Conservation (phyloP, 1,140 invertebrate genomes). For the Leptinotarsa texana region DNA sequence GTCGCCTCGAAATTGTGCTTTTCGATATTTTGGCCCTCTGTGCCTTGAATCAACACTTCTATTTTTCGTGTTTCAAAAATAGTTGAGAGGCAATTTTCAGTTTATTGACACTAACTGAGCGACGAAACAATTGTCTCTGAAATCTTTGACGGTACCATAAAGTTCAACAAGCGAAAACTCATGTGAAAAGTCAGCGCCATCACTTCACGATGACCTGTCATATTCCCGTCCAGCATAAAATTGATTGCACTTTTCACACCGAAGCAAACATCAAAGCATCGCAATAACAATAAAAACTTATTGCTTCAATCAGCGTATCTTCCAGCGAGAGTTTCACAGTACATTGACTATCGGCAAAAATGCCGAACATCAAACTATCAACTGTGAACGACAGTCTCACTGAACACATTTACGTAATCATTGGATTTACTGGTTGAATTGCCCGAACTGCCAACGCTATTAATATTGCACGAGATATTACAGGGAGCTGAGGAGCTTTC, state of each 20-base stretch:
- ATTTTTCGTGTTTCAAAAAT: too few relatives aligned
- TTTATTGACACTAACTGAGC: too few relatives aligned
- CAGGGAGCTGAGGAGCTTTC: not conserved
- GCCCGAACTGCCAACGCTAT: conserved; percentile 19
- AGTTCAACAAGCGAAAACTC: not conserved
- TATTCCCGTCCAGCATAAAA: not conserved
- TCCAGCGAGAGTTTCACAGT: not conserved
- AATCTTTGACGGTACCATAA: too few relatives aligned
- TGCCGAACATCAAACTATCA: conserved; percentile 15
- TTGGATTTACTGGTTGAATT: conserved; percentile 20
- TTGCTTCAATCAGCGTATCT: not conserved
- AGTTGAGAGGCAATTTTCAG: too few relatives aligned
- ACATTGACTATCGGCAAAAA: conserved; percentile 12
- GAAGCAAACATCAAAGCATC: not conserved
- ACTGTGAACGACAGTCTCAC: conserved; percentile 10
- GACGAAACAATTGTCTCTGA: too few relatives aligned
- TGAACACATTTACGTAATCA: conserved; percentile 20
- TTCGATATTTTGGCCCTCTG: too few relatives aligned
- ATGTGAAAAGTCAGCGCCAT: not conserved
- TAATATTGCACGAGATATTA: conserved; percentile 21
- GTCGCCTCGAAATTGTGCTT: too few relatives aligned
- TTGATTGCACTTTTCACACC: not conserved
- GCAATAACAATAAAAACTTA: not conserved
- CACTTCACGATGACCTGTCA: not conserved
- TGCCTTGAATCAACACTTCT: too few relatives aligned